phyloP scores from a whole-genome alignment of 2,888 invertebrate genomes.

The Chrysomela aeneicollis region DNA sequence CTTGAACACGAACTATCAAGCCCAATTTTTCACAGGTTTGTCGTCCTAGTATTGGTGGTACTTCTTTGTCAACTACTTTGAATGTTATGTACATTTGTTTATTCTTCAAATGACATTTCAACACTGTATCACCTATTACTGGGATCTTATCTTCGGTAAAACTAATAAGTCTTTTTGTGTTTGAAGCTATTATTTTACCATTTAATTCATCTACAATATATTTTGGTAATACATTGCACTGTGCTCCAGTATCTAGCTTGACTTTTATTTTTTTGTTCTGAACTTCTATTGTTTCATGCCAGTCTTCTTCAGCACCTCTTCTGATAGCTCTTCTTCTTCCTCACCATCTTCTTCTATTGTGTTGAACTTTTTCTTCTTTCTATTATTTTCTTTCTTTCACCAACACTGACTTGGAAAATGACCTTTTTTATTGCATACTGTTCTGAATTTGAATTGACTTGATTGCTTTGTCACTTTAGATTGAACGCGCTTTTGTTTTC shows the following conservation, averaged over 20 bases:
- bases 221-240: slow-evolving; percentile 10
- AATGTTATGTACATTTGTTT: not conserved
- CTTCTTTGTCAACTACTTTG: too few relatives aligned
- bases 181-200: not conserved
- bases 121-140: not conserved
- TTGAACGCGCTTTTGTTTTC: too few relatives aligned
- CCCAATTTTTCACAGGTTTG: not conserved
- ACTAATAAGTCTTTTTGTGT: not conserved
- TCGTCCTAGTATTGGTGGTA: slow-evolving; percentile 2
- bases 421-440: not conserved
- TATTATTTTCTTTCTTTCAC: not conserved
- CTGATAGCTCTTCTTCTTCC: slow-evolving; percentile 1
- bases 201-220: not conserved
- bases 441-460: too few relatives aligned
- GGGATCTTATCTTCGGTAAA: not conserved
- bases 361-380: not conserved
- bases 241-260: slow-evolving; percentile 7
- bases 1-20: not conserved
- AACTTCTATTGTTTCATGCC: slow-evolving; percentile 6
- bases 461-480: too few relatives aligned
- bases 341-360: not conserved
- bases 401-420: not conserved
- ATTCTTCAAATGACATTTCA: not conserved
- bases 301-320: not conserved
- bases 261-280: slow-evolving; percentile 2